Evolutionary conservation across 2,113 vertebrate species (phyloP).

Genomic region (Geococcyx californianus): DNA sequence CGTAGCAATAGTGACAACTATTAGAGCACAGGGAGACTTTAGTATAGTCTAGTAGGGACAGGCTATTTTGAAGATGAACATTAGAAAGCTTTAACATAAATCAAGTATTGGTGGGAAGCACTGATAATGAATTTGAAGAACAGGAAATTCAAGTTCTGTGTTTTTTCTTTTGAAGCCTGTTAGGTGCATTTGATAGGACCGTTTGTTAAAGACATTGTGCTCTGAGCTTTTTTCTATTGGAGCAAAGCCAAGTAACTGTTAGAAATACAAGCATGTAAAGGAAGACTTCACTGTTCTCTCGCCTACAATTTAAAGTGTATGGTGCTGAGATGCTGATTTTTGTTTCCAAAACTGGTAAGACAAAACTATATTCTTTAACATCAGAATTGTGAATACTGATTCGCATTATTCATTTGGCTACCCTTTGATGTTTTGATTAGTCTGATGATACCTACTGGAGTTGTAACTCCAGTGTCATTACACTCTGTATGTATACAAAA

Average conservation of each 20-base stretch:
- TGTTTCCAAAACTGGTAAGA: neutral
- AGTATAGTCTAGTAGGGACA: neutral
- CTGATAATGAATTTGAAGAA: neutral
- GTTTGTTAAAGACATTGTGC: neutral
- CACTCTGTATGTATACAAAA: neutral
- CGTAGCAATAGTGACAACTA: neutral
- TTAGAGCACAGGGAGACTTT: neutral
- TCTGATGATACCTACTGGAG: neutral
- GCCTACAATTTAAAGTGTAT: neutral
- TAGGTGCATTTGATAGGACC: neutral
- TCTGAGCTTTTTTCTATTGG: neutral
- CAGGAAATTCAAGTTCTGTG: neutral
- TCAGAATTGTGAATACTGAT: neutral
- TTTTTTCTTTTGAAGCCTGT: neutral
- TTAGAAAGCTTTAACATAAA: neutral
- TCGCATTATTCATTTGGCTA: neutral
- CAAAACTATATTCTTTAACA: neutral
- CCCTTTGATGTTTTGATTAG: neutral
- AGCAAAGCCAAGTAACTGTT: neutral
- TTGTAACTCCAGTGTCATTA: neutral
- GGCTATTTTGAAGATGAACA: neutral
- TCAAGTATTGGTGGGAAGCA: neutral
- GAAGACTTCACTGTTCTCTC: neutral
- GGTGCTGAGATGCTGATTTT: neutral
- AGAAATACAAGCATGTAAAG: neutral